Conservation (phyloP, 2,888 invertebrate species). For the Erebia ligea region DNA sequence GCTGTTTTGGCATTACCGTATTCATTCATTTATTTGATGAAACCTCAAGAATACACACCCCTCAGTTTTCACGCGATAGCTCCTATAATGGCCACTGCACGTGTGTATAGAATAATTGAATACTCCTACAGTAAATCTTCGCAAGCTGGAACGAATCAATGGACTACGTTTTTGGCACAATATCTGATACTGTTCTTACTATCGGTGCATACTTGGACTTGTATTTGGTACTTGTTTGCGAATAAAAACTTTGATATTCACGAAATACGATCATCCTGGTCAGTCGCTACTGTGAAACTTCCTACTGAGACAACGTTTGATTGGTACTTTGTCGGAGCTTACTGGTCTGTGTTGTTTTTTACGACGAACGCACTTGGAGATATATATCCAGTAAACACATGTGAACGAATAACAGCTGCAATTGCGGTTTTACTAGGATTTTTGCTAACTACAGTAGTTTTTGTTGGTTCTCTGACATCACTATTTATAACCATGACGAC, state of each 20-base stretch:
- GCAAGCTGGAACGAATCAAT: conserved; percentile 76
- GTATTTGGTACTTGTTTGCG: conserved; percentile 74
- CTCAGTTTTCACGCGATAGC: conserved; percentile 65
- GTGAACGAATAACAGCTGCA: conserved; percentile 67
- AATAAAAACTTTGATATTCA: conserved; percentile 64
- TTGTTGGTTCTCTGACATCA: conserved; percentile 78
- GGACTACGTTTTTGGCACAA: conserved; percentile 76
- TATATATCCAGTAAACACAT: conserved; percentile 70
- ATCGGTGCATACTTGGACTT: conserved; percentile 75
- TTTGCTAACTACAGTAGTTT: conserved; percentile 73
- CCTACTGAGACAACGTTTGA: conserved; percentile 68
- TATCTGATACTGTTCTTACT: conserved; percentile 72
- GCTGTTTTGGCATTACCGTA: conserved; percentile 67
- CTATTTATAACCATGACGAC: conserved; percentile 77
- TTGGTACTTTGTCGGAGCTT: conserved; percentile 75
- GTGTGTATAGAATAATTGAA: conserved; percentile 70
- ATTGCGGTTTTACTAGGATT: conserved; percentile 72
- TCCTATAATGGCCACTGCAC: conserved; percentile 65
- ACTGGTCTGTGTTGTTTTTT: conserved; percentile 76
- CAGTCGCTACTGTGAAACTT: conserved; percentile 61
- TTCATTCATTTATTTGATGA: conserved; percentile 63
- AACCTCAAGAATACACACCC: conserved; percentile 40
- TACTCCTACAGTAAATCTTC: conserved; percentile 72
- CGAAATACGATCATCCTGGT: conserved; percentile 67
- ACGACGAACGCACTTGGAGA: conserved; percentile 77